Conservation (phyloP, 1,140 invertebrate genomes). For the Ruditapes philippinarum region DNA sequence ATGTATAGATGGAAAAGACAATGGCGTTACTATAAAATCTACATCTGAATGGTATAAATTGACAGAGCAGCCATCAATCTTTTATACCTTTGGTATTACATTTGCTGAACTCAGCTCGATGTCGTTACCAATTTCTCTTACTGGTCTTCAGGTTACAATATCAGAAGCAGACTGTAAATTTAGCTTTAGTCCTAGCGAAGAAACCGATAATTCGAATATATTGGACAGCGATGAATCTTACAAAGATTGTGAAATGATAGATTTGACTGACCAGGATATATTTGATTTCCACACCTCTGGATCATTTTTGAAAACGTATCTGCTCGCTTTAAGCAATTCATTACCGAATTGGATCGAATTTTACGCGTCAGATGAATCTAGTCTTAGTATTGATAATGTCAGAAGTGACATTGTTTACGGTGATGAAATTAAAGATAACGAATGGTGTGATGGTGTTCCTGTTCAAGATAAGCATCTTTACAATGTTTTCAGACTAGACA, state of each 20-base stretch:
- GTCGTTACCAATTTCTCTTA: slow-evolving; percentile 21
- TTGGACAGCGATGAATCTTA: neutral
- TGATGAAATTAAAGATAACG: neutral
- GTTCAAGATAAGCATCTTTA: slow-evolving; percentile 5
- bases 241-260: neutral
- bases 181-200: neutral
- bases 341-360: slow-evolving; percentile 33
- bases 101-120: slow-evolving; percentile 25
- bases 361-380: neutral
- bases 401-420: slow-evolving; percentile 10
- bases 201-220: neutral
- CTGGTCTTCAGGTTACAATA: neutral
- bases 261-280: slow-evolving; percentile 15
- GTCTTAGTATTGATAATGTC: neutral
- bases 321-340: neutral
- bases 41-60: slow-evolving; percentile 31
- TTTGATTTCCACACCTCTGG: neutral
- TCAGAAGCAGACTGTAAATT: neutral
- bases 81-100: slow-evolving; percentile 21
- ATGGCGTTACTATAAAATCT: neutral
- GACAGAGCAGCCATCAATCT: neutral
- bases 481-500: slow-evolving; percentile 26
- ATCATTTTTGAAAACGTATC: slow-evolving; percentile 30
- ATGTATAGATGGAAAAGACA: neutral
- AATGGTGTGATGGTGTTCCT: slow-evolving; percentile 24